Evolutionary conservation across 2,888 invertebrate species (phyloP), one percentile per base, ranked within the genome.

Genomic region (Eugnorisma glareosa): DNA sequence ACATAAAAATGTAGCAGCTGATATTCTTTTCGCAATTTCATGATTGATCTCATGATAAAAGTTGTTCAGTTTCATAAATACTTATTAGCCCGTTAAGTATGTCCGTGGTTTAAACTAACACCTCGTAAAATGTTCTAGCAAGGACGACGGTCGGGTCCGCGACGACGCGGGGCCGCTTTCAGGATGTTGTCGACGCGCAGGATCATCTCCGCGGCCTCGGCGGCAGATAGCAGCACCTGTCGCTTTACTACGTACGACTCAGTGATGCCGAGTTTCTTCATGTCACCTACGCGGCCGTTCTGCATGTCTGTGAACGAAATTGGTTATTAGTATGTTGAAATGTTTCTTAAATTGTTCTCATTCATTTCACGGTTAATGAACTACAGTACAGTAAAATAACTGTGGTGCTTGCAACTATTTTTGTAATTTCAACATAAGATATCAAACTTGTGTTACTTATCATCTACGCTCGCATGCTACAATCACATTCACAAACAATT

Each of bases 121-220:
- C 31, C 31, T 61, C 61, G 61, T 35, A 63, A 73, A 64, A 69
- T 45, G 28, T 70, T 75, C 90, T 98, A 99, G 97, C 99, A 98
- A 75, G 97, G 98, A 88, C 99, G 98, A 91, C 98, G 98, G 94
- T 99, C 99, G 81, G 98, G 98, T 0, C 98, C 98, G 83, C 99
- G 98, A 91, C 98, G 98, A 85, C 99, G 97, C 15, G 99, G 99
- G 48, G 99, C 99, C 18, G 99, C 97, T 94, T 98, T 98, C 82
- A 99, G 98, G 88, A 99, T 99, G 95, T 99, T 98, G 95, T 99
- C 99, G 1, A 99, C 99, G 75, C 99, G 98, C 35, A 99, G 97
- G 90, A 99, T 99, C 99, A 99, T 99, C 96, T 99, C 99, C 0
- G 99, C 99, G 0, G 99, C 99, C 95, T 99, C 99, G 0, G 99